Evolutionary conservation across 2,888 invertebrate genomes (phyloP).

Genomic region (Tholera decimalis): DNA sequence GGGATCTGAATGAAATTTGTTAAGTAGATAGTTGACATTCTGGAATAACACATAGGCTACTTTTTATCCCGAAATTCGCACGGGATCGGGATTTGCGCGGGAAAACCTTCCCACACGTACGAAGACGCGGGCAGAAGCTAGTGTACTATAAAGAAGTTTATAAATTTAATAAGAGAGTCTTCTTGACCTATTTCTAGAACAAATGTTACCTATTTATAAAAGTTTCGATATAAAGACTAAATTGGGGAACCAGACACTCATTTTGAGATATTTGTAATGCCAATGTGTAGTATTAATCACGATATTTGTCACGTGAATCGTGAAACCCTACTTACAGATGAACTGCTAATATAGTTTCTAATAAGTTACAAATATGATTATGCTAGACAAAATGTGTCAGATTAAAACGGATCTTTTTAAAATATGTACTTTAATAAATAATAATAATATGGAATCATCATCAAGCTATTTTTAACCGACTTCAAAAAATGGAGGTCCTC

Average conservation of each 20-base stretch:
- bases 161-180: not conserved
- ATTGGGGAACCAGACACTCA: slow-evolving; percentile 1
- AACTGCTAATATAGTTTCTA: slow-evolving; percentile 47
- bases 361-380: slow-evolving; percentile 13
- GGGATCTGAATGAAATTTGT: no score
- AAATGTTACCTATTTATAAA: not conserved
- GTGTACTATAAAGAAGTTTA: not conserved
- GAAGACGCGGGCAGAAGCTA: no score
- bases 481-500: no score
- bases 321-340: slow-evolving; percentile 63
- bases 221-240: not conserved
- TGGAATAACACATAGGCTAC: no score
- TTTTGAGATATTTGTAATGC: slow-evolving; percentile 23
- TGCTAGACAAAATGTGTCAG: slow-evolving; percentile 34
- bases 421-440: not conserved
- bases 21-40: no score
- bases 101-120: no score
- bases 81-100: no score
- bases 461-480: not conserved
- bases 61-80: no score
- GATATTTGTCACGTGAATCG: slow-evolving; percentile 58
- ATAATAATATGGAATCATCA: slow-evolving; percentile 6
- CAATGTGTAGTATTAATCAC: slow-evolving; percentile 20
- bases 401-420: slow-evolving; percentile 14
- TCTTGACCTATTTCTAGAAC: not conserved